These are phyloP conservation scores for Sorex araneus DNA, from an alignment of 2,113 vertebrate species.

Conservation along the genomic window DNA sequence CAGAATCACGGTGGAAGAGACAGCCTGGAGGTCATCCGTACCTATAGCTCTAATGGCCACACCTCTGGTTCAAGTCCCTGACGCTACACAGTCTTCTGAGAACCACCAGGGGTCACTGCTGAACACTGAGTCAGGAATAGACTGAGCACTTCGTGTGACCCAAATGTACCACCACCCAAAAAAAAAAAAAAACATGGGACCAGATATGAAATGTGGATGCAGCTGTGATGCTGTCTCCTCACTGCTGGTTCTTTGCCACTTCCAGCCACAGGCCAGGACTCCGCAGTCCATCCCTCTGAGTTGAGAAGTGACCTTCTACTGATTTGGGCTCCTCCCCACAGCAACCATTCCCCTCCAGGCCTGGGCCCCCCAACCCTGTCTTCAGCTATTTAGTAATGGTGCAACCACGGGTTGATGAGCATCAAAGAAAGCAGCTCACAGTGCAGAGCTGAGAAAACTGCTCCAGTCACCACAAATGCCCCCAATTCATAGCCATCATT, in stretches of 20 bases:
- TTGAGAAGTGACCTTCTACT: background rate
- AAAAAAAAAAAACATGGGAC: background rate
- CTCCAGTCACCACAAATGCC: background rate
- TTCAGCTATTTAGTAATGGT: background rate
- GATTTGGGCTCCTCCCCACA: background rate
- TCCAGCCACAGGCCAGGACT: background rate
- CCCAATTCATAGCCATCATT: background rate
- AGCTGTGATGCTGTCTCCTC: background rate
- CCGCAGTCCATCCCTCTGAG: background rate
- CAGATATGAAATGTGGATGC: background rate
- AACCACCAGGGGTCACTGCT: too few relatives aligned
- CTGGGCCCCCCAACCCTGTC: background rate
- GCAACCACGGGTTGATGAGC: background rate
- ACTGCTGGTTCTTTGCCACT: background rate
- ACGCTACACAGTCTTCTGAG: too few relatives aligned
- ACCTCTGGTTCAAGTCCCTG: too few relatives aligned
- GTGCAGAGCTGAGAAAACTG: background rate
- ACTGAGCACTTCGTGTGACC: too few relatives aligned
- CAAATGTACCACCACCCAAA: too few relatives aligned
- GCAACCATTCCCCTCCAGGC: background rate
- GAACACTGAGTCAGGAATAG: too few relatives aligned
- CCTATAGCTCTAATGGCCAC: too few relatives aligned
- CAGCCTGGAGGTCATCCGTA: too few relatives aligned
- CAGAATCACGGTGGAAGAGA: too few relatives aligned
- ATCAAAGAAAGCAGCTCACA: conserved; percentile 5